These are phyloP conservation scores for Vulpes vulpes DNA, from an alignment of 2,113 vertebrate species.

Conservation along the genomic window DNA sequence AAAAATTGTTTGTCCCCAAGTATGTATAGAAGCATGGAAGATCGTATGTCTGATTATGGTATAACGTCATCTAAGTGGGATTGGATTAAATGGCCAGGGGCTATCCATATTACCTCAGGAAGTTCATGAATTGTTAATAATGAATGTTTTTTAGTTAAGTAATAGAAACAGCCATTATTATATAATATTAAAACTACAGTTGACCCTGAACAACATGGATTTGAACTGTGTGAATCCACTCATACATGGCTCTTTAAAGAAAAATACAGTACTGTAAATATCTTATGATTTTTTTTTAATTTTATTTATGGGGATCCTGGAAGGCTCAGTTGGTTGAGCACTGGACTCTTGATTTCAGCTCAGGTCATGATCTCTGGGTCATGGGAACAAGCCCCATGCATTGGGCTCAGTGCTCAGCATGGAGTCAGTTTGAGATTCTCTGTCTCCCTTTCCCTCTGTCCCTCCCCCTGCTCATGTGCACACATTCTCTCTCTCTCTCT, in stretches of 20 bases:
- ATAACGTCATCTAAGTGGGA: neutral
- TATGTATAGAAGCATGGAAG: neutral
- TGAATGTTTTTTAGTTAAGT: neutral
- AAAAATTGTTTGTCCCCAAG: neutral
- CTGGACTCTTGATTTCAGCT: neutral
- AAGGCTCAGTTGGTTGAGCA: neutral
- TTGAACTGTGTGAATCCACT: neutral
- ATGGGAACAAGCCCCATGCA: neutral
- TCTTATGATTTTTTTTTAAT: neutral
- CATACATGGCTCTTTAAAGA: neutral
- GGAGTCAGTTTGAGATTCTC: neutral
- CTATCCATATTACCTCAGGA: neutral
- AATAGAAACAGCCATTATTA: neutral
- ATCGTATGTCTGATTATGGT: neutral
- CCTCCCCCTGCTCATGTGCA: neutral
- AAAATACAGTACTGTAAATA: neutral
- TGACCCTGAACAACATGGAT: neutral
- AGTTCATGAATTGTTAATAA: conserved; percentile 30
- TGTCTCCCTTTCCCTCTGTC: neutral
- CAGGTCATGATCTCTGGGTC: neutral
- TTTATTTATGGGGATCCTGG: neutral
- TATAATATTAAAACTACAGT: neutral
- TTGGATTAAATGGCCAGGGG: neutral
- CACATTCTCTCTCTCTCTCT: neutral
- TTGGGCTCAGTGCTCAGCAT: neutral